Conservation (phyloP, 2,888 invertebrate genomes). For the Agrilus cyanescens region DNA sequence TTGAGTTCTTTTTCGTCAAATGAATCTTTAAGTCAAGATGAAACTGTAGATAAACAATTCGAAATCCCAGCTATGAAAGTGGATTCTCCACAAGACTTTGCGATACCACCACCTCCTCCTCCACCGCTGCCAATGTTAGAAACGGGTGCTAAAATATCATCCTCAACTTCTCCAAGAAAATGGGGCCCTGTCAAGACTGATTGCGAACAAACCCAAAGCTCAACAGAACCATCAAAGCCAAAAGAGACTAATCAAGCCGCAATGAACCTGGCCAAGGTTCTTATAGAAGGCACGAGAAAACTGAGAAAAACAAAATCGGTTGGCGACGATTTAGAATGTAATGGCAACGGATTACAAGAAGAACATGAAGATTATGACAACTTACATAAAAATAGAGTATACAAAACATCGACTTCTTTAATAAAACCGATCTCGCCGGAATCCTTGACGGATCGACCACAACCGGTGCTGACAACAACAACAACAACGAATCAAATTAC, state of each 20-base stretch:
- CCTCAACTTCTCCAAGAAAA: slow-evolving; percentile 6
- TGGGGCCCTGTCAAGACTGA: slow-evolving; percentile 5
- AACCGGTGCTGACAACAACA: too few species aligned
- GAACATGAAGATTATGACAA: too few species aligned
- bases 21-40: neutral
- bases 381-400: too few species aligned
- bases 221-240: slow-evolving; percentile 1
- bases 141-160: slow-evolving; percentile 3
- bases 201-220: neutral
- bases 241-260: slow-evolving; percentile 5
- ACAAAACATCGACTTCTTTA: too few species aligned
- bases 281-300: neutral
- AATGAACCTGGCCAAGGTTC: slow-evolving; percentile 9
- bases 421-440: too few species aligned
- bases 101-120: slow-evolving; percentile 3
- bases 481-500: too few species aligned
- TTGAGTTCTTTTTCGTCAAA: too few species aligned
- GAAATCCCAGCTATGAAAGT: neutral
- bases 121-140: slow-evolving; percentile 14
- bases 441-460: too few species aligned
- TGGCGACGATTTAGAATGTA: too few species aligned
- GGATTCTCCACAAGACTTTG: neutral
- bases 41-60: neutral
- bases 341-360: too few species aligned
- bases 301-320: too few species aligned